Base-by-base conservation (phyloP, 2,113 vertebrate species). In the Aphyosemion australe region DNA sequence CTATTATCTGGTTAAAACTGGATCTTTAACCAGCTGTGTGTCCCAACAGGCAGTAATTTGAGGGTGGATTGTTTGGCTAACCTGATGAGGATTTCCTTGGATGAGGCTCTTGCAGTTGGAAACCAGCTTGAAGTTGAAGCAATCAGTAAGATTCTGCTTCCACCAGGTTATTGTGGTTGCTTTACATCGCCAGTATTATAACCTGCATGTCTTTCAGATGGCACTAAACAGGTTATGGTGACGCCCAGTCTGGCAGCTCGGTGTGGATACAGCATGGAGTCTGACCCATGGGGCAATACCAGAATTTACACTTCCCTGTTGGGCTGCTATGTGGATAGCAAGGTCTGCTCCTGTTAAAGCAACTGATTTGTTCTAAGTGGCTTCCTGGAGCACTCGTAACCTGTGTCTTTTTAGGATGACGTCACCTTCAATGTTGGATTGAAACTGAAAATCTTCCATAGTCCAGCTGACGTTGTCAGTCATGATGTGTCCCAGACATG, bases 191-290 rank as follows among this genome's bases (percentile, higher is more conserved):
- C 0, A 8, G 6, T 5, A 69, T 45, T 0, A 16, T 12, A 15
- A 21, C 18, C 60, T 66, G 6, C 45, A 46, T 39, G 1, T 8
- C 32, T 1, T 55, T 13, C 68, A 92, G 93, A 93, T 89, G 90
- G 87, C 37, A 82, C 80, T 14, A 31, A 75, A 15, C 53, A 26
- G 5, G 18, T 87, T 12, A 31, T 53, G 11, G 45, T 93, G 37
- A 90, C 91, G 0, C 73, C 83, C 5, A 57, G 16, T n/a, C 19
- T 91, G 65, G 91, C 92, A 65, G 77, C 86, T 64, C 87, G 84
- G 67, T 93, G 93, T 89, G 93, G 93, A 0, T 93, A 91, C 82
- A 91, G 91, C 61, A 82, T 89, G 75, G 86, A 87, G 59, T 91
- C 88, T 56, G 90, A 93, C 81, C 92, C 88, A 0, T 93, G 90